Evolutionary conservation across 2,113 vertebrate species (phyloP).

Genomic region (Paedocypris sp.): DNA sequence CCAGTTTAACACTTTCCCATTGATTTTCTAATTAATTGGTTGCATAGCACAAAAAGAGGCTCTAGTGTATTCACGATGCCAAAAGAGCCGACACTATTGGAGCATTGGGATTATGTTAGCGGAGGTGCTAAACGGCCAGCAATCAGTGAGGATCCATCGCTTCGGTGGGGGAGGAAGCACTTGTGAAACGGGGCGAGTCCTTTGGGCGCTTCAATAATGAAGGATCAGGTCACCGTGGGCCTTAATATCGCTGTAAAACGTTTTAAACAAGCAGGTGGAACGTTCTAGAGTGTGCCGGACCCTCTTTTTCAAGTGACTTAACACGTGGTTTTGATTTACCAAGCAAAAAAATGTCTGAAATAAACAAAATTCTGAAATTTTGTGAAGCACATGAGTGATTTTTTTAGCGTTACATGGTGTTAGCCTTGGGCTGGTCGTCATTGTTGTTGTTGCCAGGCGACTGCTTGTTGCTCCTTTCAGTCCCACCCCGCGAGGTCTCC

Average conservation of each 20-base stretch:
- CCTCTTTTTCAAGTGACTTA: no score
- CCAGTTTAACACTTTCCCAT: neutral
- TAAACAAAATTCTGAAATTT: no score
- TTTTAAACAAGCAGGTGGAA: no score
- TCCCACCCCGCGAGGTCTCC: slow-evolving; percentile 58
- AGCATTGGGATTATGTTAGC: neutral
- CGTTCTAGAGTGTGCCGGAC: no score
- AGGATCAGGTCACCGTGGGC: neutral
- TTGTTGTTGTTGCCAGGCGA: slow-evolving; percentile 60
- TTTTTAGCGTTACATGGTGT: slow-evolving; percentile 50
- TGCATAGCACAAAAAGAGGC: slow-evolving; percentile 3
- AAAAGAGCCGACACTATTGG: neutral
- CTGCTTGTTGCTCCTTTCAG: slow-evolving; percentile 56
- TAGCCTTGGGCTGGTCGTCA: slow-evolving; percentile 51
- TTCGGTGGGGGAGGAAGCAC: neutral
- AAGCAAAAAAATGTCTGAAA: no score
- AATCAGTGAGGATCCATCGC: neutral
- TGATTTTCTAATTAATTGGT: slow-evolving; percentile 7
- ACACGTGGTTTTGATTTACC: no score
- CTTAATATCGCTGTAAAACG: no score
- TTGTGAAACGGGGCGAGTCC: neutral
- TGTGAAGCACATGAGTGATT: no score
- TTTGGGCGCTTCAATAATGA: neutral
- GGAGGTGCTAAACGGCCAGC: neutral
- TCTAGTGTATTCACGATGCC: neutral